These are phyloP conservation scores for Ictidomys tridecemlineatus DNA, from an alignment of 2,113 vertebrate species.

Conservation along the genomic window DNA sequence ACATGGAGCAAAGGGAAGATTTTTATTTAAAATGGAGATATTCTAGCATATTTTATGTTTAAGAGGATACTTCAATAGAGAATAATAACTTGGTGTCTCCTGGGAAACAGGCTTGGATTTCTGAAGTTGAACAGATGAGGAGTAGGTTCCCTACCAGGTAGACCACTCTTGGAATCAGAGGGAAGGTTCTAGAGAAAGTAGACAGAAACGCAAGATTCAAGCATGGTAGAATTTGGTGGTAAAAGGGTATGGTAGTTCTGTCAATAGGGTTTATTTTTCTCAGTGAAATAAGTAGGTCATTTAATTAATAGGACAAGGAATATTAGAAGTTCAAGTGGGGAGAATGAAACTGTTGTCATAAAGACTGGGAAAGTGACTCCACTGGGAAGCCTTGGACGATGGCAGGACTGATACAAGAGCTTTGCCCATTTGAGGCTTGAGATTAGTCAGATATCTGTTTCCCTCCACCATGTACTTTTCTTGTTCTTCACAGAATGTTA, in stretches of 20 bases:
- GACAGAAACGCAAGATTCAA: neutral
- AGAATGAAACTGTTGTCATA: neutral
- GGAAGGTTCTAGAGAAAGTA: neutral
- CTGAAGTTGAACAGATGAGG: neutral
- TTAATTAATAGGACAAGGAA: neutral
- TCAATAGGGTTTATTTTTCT: neutral
- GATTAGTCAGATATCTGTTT: neutral
- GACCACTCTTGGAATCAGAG: neutral
- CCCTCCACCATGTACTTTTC: neutral
- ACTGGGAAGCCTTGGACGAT: neutral
- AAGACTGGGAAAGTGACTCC: neutral
- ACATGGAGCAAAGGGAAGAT: neutral
- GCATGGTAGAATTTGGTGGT: neutral
- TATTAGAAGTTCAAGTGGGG: neutral
- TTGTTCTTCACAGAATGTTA: neutral
- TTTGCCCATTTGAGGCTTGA: neutral
- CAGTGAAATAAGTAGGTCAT: neutral
- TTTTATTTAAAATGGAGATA: neutral
- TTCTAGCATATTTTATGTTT: neutral
- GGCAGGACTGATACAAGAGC: neutral
- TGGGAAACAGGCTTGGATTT: neutral
- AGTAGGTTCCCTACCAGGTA: neutral
- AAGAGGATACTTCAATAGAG: neutral
- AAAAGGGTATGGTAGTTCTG: neutral
- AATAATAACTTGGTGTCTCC: neutral